These are phyloP conservation scores for Dasysyrphus albostriatus DNA, from an alignment of 2,888 invertebrate species.

Conservation along the genomic window DNA sequence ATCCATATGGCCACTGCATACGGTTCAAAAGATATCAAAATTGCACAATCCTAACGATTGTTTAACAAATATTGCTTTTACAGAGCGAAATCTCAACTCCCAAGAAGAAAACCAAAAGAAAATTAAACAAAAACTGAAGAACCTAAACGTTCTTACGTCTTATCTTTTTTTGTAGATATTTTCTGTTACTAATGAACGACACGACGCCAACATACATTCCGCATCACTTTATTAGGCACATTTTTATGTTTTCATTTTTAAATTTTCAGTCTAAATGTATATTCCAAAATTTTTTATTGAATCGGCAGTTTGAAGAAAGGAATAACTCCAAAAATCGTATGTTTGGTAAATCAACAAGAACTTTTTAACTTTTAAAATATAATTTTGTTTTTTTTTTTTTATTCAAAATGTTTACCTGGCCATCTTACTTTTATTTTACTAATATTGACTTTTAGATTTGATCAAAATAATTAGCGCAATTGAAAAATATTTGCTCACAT, in stretches of 20 bases:
- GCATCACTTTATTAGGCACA: background rate
- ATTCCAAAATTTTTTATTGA: no score
- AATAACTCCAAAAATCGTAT: no score
- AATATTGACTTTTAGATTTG: no score
- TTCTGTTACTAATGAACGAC: background rate
- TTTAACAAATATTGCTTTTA: constrained; percentile 45
- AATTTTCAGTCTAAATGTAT: no score
- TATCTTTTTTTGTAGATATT: constrained; percentile 14
- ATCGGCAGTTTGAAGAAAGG: no score
- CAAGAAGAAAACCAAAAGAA: background rate
- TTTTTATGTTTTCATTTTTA: background rate
- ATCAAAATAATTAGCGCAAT: no score
- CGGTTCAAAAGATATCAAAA: constrained; percentile 23
- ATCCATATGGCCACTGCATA: constrained; percentile 9
- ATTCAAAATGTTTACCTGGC: no score
- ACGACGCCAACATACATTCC: background rate
- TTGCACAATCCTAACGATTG: constrained; percentile 45
- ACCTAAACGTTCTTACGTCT: constrained; percentile 23
- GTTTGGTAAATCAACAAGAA: no score
- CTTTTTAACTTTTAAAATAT: no score
- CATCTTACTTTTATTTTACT: no score
- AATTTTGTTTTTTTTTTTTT: no score
- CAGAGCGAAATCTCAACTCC: constrained; percentile 1
- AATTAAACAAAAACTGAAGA: constrained; percentile 30
- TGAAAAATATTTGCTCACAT: no score